Evolutionary conservation across 2,797 vertebrate genomes (phyloP).

Genomic region (Helarctos malayanus): DNA sequence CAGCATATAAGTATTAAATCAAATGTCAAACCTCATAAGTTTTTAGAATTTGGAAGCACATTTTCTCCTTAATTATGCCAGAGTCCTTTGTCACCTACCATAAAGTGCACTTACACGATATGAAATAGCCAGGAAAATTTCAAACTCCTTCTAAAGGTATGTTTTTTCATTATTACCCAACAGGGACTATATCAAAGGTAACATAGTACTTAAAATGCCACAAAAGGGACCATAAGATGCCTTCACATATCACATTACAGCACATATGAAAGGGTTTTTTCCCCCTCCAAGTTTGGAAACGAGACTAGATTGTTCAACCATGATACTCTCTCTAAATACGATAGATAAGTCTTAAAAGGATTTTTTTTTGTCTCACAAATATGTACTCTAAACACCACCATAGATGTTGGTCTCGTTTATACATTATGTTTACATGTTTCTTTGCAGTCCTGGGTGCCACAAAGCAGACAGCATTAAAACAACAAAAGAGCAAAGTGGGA

Average conservation of each 20-base stretch:
- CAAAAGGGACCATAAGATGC: constrained; percentile 88
- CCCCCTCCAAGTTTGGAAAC: constrained; percentile 70
- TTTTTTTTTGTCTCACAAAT: not conserved
- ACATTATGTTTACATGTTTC: not conserved
- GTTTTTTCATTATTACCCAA: constrained; percentile 88
- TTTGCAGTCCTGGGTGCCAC: not conserved
- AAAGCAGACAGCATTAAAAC: not conserved
- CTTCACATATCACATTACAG: constrained; percentile 89
- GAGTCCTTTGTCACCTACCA: constrained; percentile 55
- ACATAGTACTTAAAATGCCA: constrained; percentile 89
- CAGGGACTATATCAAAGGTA: constrained; percentile 89
- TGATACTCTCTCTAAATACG: not conserved
- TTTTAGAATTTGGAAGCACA: constrained; percentile 42
- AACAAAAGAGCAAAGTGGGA: not conserved
- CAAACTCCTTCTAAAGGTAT: constrained; percentile 86
- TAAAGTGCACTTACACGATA: constrained; percentile 59
- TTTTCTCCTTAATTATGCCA: constrained; percentile 62
- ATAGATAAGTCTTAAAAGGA: not conserved
- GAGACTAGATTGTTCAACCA: constrained; percentile 16
- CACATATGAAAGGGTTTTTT: constrained; percentile 44
- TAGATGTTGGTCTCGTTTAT: not conserved
- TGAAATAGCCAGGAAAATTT: constrained; percentile 88
- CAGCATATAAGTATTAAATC: constrained; percentile 29
- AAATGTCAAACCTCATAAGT: constrained; percentile 60
- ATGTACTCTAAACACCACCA: not conserved